phyloP scores from a whole-genome alignment of 2,113 vertebrate species.

The Phalacrocorax pelagicus region DNA sequence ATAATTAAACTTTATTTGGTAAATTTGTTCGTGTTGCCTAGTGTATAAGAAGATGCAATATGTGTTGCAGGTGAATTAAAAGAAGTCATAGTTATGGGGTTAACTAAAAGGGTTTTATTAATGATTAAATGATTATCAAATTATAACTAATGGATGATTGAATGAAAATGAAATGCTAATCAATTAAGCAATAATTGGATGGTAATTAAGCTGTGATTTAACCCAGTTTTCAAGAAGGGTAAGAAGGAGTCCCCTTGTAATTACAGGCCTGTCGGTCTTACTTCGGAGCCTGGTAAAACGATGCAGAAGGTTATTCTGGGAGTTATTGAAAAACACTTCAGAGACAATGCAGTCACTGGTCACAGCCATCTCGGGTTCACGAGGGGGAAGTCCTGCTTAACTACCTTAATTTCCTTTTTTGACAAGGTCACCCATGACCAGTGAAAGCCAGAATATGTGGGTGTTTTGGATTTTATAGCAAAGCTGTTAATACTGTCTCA shows the following conservation, averaged over 20 bases:
- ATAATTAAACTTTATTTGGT: background rate
- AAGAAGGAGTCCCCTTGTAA: background rate
- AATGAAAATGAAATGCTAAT: background rate
- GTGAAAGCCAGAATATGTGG: background rate
- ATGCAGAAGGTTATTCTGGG: background rate
- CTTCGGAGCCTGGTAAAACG: background rate
- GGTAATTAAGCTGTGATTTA: background rate
- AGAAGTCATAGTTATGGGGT: background rate
- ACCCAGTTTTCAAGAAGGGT: background rate
- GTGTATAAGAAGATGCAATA: background rate
- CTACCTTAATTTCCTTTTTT: background rate
- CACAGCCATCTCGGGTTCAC: background rate
- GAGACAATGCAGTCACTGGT: accelerated
- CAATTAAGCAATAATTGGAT: background rate
- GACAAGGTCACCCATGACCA: background rate
- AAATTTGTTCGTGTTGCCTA: background rate
- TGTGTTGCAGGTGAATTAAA: background rate
- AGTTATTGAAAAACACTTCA: background rate
- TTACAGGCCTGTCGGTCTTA: background rate
- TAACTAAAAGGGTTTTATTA: background rate
- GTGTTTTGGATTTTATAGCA: background rate
- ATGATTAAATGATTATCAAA: background rate
- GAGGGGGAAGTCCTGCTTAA: background rate
- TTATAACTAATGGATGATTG: background rate
- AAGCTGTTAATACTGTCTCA: background rate